These are phyloP conservation scores for Chiloscyllium punctatum DNA, from an alignment of 2,797 vertebrate species.

Conservation along the genomic window DNA sequence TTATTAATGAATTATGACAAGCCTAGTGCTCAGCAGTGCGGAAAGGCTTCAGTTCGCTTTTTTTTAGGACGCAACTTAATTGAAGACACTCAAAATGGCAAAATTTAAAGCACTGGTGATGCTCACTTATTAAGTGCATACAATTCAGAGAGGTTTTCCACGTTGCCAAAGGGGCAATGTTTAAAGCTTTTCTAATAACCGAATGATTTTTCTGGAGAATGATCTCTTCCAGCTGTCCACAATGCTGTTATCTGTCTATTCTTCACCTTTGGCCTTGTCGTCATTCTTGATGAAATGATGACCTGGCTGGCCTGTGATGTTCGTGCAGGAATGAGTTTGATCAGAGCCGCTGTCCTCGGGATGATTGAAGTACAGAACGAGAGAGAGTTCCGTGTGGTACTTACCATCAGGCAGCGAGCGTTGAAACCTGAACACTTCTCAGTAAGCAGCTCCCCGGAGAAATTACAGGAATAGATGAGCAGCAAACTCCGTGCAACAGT, in stretches of 20 bases:
- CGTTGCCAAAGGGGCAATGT: slow-evolving; percentile 57
- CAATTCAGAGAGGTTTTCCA: slow-evolving; percentile 48
- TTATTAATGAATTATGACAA: slow-evolving; percentile 66
- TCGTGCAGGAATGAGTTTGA: slow-evolving; percentile 38
- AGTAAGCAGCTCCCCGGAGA: not conserved
- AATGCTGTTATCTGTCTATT: slow-evolving; percentile 56
- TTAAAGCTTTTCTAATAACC: slow-evolving; percentile 56
- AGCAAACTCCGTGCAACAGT: not conserved
- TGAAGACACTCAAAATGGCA: slow-evolving; percentile 56
- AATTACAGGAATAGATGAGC: not conserved
- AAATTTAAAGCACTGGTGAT: slow-evolving; percentile 47
- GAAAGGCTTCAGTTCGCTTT: slow-evolving; percentile 55
- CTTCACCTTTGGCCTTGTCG: slow-evolving; percentile 53
- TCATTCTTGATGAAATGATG: slow-evolving; percentile 51
- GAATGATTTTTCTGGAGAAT: slow-evolving; percentile 58
- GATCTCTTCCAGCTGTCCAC: slow-evolving; percentile 51
- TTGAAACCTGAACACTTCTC: not conserved
- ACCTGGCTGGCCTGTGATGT: slow-evolving; percentile 49
- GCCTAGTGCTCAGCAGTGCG: slow-evolving; percentile 56
- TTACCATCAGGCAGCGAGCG: not conserved
- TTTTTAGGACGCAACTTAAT: slow-evolving; percentile 62
- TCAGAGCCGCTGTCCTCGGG: slow-evolving; percentile 39
- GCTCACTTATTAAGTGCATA: slow-evolving; percentile 54
- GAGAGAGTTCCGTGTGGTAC: not conserved
- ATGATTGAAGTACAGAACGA: not conserved